Conservation (phyloP, 2,113 vertebrate species). For the Platysteira castanea region DNA sequence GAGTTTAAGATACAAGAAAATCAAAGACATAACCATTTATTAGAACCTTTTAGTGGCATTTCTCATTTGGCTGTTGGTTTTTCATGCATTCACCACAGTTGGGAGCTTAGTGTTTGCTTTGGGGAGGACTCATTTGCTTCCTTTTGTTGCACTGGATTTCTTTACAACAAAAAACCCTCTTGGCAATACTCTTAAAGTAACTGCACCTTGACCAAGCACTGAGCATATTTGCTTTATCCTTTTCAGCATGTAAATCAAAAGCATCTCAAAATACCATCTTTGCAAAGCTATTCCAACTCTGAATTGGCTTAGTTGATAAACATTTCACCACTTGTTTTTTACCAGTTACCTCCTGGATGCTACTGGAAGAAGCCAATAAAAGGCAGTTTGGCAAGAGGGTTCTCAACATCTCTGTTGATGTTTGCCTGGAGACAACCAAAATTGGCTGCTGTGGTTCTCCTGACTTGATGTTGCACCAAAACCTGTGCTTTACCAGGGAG, state of each 20-base stretch:
- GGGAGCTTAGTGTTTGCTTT: background rate
- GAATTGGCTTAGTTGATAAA: background rate
- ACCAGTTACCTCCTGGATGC: background rate
- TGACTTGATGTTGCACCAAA: background rate
- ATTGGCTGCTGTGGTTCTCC: background rate
- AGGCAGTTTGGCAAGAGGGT: background rate
- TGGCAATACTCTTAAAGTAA: background rate
- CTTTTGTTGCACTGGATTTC: background rate
- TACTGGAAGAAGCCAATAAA: background rate
- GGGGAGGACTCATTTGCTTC: background rate
- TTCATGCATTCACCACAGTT: background rate
- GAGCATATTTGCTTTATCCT: background rate
- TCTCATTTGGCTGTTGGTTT: background rate
- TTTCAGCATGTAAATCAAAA: background rate
- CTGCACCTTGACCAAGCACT: background rate
- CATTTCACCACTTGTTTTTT: background rate
- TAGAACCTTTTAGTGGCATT: background rate
- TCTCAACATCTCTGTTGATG: background rate
- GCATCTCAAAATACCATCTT: background rate
- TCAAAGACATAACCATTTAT: background rate
- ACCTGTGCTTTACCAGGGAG: background rate
- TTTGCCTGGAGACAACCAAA: background rate
- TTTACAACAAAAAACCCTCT: background rate
- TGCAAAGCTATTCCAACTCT: background rate
- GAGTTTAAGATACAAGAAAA: constrained; percentile 1